Evolutionary conservation across 1,140 invertebrate species (phyloP).

Genomic region (Atta colombica): DNA sequence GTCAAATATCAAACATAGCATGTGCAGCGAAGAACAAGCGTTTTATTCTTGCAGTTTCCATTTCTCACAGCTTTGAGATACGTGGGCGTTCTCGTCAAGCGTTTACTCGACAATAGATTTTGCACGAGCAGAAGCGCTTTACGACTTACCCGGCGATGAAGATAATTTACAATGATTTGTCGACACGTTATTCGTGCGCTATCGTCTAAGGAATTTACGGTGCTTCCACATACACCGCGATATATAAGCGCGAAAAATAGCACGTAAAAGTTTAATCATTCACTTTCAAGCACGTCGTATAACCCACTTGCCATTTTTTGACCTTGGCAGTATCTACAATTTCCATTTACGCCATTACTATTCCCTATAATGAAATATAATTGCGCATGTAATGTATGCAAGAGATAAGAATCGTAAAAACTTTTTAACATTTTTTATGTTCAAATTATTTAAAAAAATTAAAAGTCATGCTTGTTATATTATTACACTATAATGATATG

Average conservation of each 20-base stretch:
- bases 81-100: slow-evolving; percentile 50
- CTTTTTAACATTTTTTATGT: neutral
- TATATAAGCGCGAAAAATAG: slow-evolving; percentile 41
- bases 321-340: slow-evolving; percentile 13
- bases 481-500: neutral
- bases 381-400: neutral
- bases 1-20: neutral
- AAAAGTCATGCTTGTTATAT: neutral
- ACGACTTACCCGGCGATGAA: slow-evolving; percentile 46
- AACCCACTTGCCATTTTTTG: slow-evolving; percentile 13
- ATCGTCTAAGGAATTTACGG: slow-evolving; percentile 54
- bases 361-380: slow-evolving; percentile 16
- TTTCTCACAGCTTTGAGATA: slow-evolving; percentile 15
- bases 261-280: slow-evolving; percentile 55
- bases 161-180: slow-evolving; percentile 63
- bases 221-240: slow-evolving; percentile 19
- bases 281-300: neutral
- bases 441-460: neutral
- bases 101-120: slow-evolving; percentile 65
- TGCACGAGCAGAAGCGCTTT: slow-evolving; percentile 60
- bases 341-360: slow-evolving; percentile 17
- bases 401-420: slow-evolving; percentile 1
- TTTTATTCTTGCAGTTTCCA: slow-evolving; percentile 50
- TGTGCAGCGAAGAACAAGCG: neutral
- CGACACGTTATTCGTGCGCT: slow-evolving; percentile 50